Evolutionary conservation across 2,888 invertebrate species (phyloP).

Genomic region (Cremastinae sp.): DNA sequence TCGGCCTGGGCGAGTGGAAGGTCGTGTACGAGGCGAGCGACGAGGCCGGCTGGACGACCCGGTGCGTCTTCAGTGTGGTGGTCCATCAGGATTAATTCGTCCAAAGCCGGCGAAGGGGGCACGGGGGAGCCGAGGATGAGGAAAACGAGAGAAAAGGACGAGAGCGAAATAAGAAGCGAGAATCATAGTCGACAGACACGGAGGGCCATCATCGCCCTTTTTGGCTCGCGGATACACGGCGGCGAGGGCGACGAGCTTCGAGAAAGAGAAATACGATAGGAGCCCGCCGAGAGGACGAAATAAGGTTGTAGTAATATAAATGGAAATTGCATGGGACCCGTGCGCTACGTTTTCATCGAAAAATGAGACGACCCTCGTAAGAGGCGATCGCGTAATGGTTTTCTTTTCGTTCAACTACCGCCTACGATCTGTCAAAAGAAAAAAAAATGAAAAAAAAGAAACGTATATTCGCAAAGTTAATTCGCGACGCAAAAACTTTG

Average conservation of each 20-base stretch:
- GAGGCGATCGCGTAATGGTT: constrained; percentile 65
- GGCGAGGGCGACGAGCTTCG: constrained; percentile 45
- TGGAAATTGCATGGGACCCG: constrained; percentile 71
- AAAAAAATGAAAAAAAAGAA: too few species aligned
- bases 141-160: constrained; percentile 17
- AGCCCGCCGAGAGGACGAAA: constrained; percentile 63
- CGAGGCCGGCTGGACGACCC: constrained; percentile 80
- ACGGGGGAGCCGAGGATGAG: constrained; percentile 22
- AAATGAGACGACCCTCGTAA: constrained; percentile 19
- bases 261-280: constrained; percentile 63
- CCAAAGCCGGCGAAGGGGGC: too few species aligned
- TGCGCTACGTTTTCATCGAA: constrained; percentile 55
- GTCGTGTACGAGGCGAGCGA: constrained; percentile 81
- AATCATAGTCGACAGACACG: neutral
- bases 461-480: too few species aligned
- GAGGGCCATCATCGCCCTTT: constrained; percentile 6
- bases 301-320: constrained; percentile 76
- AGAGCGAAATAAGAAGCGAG: constrained; percentile 37
- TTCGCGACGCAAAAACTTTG: neutral
- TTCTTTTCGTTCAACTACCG: constrained; percentile 63
- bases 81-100: constrained; percentile 68
- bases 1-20: constrained; percentile 80
- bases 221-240: constrained; percentile 17
- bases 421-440: constrained; percentile 40
- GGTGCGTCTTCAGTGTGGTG: constrained; percentile 80